Evolutionary conservation across 2,113 vertebrate species (phyloP).

Genomic region (Arvicanthis niloticus): DNA sequence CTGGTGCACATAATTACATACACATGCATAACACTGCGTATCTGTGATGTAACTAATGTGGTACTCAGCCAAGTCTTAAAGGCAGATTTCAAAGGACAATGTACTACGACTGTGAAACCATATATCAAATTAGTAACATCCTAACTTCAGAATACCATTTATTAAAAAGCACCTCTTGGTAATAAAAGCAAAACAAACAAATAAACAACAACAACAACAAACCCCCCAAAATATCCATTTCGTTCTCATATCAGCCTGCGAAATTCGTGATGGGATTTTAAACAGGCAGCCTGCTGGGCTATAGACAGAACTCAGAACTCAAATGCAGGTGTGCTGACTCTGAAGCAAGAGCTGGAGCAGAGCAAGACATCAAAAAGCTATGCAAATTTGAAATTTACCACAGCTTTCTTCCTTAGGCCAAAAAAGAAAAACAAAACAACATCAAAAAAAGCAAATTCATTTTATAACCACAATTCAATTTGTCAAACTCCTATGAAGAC

Average conservation of each 20-base stretch:
- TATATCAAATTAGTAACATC: conserved; percentile 83
- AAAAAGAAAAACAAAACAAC: conserved; percentile 79
- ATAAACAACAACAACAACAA: conserved; percentile 5
- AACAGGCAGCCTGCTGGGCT: conserved; percentile 78
- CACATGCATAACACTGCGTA: conserved; percentile 83
- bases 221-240: conserved; percentile 64
- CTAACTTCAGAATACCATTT: conserved; percentile 85
- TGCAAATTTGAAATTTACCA: conserved; percentile 85
- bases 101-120: conserved; percentile 85
- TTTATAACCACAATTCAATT: conserved; percentile 88
- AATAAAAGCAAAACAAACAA: conserved; percentile 79
- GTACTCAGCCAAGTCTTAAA: conserved; percentile 83
- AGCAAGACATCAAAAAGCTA: conserved; percentile 84
- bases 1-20: conserved; percentile 78
- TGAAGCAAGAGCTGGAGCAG: conserved; percentile 81
- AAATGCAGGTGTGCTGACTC: conserved; percentile 85
- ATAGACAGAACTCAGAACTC: conserved; percentile 85
- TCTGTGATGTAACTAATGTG: conserved; percentile 83
- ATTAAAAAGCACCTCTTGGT: conserved; percentile 86
- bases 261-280: conserved; percentile 74
- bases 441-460: conserved; percentile 84
- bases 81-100: conserved; percentile 84
- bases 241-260: conserved; percentile 77
- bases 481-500: conserved; percentile 85
- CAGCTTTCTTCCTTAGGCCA: conserved; percentile 83